Percentiles rank a stretch among this genome's conserved stretches.
Evolutionary conservation across 2,797 vertebrate species (phyloP).

Genomic region (Masticophis lateralis): DNA sequence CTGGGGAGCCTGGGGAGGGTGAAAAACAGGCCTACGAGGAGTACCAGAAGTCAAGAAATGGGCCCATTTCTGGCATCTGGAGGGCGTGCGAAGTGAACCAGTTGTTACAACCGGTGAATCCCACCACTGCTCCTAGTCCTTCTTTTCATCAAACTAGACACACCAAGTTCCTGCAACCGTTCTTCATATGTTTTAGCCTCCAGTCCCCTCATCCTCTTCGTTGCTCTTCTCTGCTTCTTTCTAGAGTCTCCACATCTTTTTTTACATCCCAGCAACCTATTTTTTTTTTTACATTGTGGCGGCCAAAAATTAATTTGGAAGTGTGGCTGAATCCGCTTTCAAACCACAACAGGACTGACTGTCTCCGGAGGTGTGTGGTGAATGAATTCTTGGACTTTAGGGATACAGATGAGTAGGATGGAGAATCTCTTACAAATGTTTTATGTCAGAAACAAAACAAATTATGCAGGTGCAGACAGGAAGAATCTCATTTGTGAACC

Average conservation of each 20-base stretch:
- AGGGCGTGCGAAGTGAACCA: accelerated
- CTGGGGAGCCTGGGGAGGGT: no score
- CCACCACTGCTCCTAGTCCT: background rate
- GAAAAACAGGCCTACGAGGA: no score
- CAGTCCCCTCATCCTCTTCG: no score
- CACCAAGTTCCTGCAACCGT: no score
- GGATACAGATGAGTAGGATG: background rate
- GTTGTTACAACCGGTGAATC: no score
- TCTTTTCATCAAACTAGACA: background rate
- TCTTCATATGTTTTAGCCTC: no score
- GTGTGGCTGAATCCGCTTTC: background rate
- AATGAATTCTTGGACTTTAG: background rate
- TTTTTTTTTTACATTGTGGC: no score
- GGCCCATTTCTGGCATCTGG: no score
- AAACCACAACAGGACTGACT: background rate
- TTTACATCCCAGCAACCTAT: no score
- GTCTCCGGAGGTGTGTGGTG: background rate
- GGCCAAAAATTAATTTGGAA: background rate
- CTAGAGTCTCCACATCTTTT: no score
- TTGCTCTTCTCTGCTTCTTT: no score
- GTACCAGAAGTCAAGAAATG: no score
- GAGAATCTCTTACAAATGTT: background rate
- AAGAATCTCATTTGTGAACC: background rate
- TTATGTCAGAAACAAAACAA: background rate
- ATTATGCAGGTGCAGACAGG: background rate